Percentiles rank a stretch among this genome's conserved stretches.
Conservation (phyloP, 2,888 invertebrate species). For the Molorchus minor region DNA sequence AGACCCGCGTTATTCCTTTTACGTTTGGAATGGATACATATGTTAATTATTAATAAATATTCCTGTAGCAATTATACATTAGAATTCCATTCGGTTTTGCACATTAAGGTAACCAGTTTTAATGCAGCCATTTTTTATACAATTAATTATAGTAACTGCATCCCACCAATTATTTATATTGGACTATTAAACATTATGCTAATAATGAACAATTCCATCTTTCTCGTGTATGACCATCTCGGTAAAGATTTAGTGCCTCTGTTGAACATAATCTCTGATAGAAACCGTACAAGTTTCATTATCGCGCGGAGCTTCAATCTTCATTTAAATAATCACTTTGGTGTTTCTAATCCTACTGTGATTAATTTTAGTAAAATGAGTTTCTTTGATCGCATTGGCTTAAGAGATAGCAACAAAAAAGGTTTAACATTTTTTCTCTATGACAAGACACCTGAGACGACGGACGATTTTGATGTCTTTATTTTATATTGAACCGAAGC, state of each 20-base stretch:
- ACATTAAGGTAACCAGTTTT: constrained; percentile 31
- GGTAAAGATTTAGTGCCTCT: constrained; percentile 32
- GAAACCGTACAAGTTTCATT: constrained; percentile 53
- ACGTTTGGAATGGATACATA: constrained; percentile 33
- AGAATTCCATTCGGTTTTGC: constrained; percentile 31
- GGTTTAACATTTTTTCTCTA: constrained; percentile 36
- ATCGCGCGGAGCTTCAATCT: constrained; percentile 55
- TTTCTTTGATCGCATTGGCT: constrained; percentile 53
- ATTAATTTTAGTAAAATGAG: constrained; percentile 57
- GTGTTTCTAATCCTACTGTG: constrained; percentile 59
- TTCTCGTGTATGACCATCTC: background rate
- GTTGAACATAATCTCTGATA: constrained; percentile 49
- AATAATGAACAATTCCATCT: constrained; percentile 29
- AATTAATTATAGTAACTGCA: constrained; percentile 39
- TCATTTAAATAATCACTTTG: constrained; percentile 60
- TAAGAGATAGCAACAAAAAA: constrained; percentile 39
- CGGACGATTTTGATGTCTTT: constrained; percentile 43
- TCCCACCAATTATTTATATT: constrained; percentile 38
- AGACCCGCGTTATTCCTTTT: constrained; percentile 40
- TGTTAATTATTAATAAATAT: constrained; percentile 41
- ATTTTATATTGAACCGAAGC: constrained; percentile 35
- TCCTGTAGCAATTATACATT: constrained; percentile 35
- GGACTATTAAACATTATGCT: constrained; percentile 27
- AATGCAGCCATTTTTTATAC: constrained; percentile 29
- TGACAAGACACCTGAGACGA: constrained; percentile 38